These are phyloP conservation scores for Rhogogaster chlorosoma DNA, from an alignment of 2,888 invertebrate genomes.

Conservation along the genomic window DNA sequence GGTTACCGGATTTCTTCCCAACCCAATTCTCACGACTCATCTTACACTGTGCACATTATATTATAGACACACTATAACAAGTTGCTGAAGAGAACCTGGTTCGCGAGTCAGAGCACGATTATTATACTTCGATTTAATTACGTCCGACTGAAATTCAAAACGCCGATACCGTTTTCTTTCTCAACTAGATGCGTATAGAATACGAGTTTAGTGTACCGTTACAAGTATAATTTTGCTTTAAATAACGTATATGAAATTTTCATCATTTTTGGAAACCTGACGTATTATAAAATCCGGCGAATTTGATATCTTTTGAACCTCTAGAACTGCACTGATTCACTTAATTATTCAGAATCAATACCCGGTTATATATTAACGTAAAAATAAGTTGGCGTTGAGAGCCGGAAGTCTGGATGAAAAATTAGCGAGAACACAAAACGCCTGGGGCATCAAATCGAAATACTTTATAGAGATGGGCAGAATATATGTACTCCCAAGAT, in stretches of 20 bases:
- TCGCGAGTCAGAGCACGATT: conserved; percentile 8
- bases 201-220: background rate
- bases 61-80: background rate
- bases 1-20: conserved; percentile 59
- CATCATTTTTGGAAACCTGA: background rate
- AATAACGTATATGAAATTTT: background rate
- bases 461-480: background rate
- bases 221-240: background rate
- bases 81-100: background rate
- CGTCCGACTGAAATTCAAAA: conserved; percentile 23
- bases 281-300: background rate
- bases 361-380: background rate
- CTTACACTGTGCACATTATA: background rate
- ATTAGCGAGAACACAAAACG: background rate
- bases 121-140: conserved; percentile 43
- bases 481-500: background rate
- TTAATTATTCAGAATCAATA: background rate
- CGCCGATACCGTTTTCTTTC: conserved; percentile 28
- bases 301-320: background rate
- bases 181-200: background rate
- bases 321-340: background rate
- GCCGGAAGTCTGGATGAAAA: conserved; percentile 24
- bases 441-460: background rate
- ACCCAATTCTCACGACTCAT: conserved; percentile 73
- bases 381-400: background rate